A percentile compares a stretch with the other conserved stretches of the same genome.
Conservation (phyloP, 1,140 invertebrate species). For the Aphelenchoides fujianensis region DNA sequence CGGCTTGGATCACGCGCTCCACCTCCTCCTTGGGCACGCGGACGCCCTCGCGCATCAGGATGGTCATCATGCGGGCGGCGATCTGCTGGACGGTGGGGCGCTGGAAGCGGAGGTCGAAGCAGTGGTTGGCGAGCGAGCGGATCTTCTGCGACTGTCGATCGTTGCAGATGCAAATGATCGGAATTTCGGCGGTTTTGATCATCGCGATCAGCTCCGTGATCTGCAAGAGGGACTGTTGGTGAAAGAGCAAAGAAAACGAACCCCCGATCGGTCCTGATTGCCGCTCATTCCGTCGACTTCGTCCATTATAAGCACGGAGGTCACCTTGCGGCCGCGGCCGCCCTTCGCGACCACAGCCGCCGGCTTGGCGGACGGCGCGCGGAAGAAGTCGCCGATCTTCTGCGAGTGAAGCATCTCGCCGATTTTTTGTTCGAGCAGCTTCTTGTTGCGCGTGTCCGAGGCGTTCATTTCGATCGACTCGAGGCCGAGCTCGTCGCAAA, state of each 20-base stretch:
- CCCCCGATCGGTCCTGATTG: constrained; percentile 94
- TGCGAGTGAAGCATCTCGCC: constrained; percentile 70
- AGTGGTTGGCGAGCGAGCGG: constrained; percentile 84
- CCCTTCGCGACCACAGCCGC: constrained; percentile 4
- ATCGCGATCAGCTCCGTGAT: constrained; percentile 78
- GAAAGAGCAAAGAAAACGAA: constrained; percentile 67
- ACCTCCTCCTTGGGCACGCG: constrained; percentile 76
- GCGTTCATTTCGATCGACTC: constrained; percentile 63
- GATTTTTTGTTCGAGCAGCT: constrained; percentile 77
- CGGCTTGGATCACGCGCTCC: constrained; percentile 78
- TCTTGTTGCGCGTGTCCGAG: constrained; percentile 90
- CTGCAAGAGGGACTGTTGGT: constrained; percentile 27
- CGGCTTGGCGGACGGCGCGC: not conserved
- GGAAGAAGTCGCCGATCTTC: constrained; percentile 22
- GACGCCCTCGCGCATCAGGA: constrained; percentile 86
- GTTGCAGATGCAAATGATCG: constrained; percentile 98
- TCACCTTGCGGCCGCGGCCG: constrained; percentile 32
- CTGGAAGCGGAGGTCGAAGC: constrained; percentile 83
- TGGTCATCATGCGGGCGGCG: constrained; percentile 80
- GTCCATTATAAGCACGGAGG: constrained; percentile 94
- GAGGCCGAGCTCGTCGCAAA: constrained; percentile 83
- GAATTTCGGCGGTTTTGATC: constrained; percentile 84
- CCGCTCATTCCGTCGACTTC: constrained; percentile 99
- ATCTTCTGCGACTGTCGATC: constrained; percentile 91
- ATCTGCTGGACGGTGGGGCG: constrained; percentile 85